Evolutionary conservation across 1,140 invertebrate genomes (phyloP).

Genomic region (Ceratoteleas bidentatus): DNA sequence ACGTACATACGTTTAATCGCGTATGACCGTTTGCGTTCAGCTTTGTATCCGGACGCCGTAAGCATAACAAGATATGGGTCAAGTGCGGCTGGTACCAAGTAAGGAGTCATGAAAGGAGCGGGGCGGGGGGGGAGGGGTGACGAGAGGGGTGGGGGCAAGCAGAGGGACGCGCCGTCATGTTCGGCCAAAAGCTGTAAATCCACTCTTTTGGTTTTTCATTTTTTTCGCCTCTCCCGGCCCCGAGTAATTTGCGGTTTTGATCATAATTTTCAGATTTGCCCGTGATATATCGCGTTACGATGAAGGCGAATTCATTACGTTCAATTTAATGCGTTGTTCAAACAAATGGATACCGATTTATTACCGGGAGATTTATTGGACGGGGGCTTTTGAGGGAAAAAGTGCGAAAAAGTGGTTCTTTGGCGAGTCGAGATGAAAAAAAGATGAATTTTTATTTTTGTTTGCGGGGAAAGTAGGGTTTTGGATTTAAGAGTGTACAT

Average conservation of each 20-base stretch:
- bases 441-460: too few relatives aligned
- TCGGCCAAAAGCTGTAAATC: constrained; percentile 71
- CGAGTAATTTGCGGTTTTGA: constrained; percentile 55
- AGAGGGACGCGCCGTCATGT: constrained; percentile 63
- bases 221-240: constrained; percentile 25
- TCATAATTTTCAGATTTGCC: constrained; percentile 52
- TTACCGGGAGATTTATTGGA: too few relatives aligned
- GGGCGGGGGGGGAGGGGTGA: too few relatives aligned
- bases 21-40: constrained; percentile 55
- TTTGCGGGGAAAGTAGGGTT: too few relatives aligned
- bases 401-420: too few relatives aligned
- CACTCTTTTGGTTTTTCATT: constrained; percentile 62
- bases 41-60: constrained; percentile 77
- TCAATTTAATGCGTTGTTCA: constrained; percentile 25
- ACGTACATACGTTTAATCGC: constrained; percentile 25
- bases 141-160: constrained; percentile 22
- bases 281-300: constrained; percentile 35
- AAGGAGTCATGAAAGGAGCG: constrained; percentile 66
- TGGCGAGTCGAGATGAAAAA: too few relatives aligned
- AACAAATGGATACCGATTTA: too few relatives aligned
- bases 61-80: constrained; percentile 81
- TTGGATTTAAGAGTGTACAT: too few relatives aligned
- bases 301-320: constrained; percentile 36
- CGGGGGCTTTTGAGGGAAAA: too few relatives aligned
- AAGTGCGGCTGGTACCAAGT: constrained; percentile 79